A percentile compares a stretch with the other conserved stretches of the same genome.
These are phyloP conservation scores for Oasisia sp. DNA, from an alignment of 2,888 invertebrate genomes.

Conservation along the genomic window DNA sequence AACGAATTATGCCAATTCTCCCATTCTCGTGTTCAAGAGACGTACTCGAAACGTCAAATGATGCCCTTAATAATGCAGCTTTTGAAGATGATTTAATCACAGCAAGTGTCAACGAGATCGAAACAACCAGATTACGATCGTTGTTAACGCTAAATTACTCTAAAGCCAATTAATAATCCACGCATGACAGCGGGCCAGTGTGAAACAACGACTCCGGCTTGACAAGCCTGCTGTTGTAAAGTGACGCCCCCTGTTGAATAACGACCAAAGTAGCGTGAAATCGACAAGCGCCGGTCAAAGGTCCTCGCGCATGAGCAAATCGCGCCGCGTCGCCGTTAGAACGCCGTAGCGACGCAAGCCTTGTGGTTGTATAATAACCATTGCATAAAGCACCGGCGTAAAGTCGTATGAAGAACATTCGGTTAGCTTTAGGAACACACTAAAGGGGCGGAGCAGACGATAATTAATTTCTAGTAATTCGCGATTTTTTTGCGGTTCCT, in stretches of 20 bases:
- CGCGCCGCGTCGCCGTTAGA: background rate
- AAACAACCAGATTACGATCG: background rate
- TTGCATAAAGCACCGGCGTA: constrained; percentile 1
- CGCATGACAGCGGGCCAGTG: background rate
- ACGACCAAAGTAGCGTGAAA: constrained; percentile 17
- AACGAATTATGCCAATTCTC: background rate
- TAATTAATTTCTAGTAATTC: background rate
- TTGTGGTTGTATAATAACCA: constrained; percentile 8
- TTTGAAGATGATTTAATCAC: background rate
- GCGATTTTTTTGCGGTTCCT: background rate
- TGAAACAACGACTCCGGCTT: background rate
- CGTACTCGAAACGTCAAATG: background rate
- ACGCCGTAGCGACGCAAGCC: background rate
- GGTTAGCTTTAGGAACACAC: background rate
- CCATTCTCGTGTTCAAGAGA: background rate
- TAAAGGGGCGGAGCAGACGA: background rate
- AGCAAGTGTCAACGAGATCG: background rate
- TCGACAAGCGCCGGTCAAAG: constrained; percentile 11
- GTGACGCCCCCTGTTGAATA: background rate
- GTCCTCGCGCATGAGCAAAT: constrained; percentile 12
- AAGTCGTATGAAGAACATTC: background rate
- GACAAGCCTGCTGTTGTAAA: background rate
- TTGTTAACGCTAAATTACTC: background rate
- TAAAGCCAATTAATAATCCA: background rate
- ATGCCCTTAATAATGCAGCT: background rate